A percentile compares a stretch with the other conserved stretches of the same genome.
phyloP scores from a whole-genome alignment of 2,888 invertebrate genomes.

The Aricia artaxerxes region DNA sequence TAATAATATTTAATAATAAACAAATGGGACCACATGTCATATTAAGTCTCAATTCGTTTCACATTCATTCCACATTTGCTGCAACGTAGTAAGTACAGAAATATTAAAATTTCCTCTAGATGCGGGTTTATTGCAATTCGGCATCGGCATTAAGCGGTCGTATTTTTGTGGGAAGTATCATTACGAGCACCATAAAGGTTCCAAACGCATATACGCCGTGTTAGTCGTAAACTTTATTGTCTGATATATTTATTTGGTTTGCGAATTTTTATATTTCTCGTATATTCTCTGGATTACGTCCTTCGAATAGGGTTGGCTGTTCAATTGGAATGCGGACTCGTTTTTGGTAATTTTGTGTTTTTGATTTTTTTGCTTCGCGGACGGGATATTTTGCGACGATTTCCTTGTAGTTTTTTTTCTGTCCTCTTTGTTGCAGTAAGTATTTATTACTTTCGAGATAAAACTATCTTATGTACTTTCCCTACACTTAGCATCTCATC shows the following conservation, averaged over 20 bases:
- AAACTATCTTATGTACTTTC: no score
- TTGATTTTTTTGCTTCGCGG: background rate
- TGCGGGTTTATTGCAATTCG: conserved; percentile 29
- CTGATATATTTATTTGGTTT: conserved; percentile 30
- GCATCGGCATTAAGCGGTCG: conserved; percentile 34
- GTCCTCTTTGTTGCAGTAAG: background rate
- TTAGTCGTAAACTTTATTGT: conserved; percentile 30
- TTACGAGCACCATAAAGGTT: conserved; percentile 29
- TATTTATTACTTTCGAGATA: background rate
- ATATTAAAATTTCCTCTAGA: conserved; percentile 29
- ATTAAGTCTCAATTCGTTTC: background rate
- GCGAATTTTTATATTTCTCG: conserved; percentile 27
- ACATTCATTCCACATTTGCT: conserved; percentile 7
- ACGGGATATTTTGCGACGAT: background rate
- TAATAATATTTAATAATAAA: background rate
- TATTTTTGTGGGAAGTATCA: conserved; percentile 33
- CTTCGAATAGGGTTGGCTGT: conserved; percentile 1
- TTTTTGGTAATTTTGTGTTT: conserved; percentile 20
- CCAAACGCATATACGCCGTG: conserved; percentile 21
- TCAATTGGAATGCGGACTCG: background rate
- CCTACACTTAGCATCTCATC: no score
- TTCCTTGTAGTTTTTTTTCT: background rate
- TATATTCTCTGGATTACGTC: conserved; percentile 21
- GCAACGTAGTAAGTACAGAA: conserved; percentile 18
- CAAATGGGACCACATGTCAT: background rate